Percentiles rank a stretch among this genome's conserved stretches.
Conservation (phyloP, 2,888 invertebrate species). For the Linyphia triangularis region DNA sequence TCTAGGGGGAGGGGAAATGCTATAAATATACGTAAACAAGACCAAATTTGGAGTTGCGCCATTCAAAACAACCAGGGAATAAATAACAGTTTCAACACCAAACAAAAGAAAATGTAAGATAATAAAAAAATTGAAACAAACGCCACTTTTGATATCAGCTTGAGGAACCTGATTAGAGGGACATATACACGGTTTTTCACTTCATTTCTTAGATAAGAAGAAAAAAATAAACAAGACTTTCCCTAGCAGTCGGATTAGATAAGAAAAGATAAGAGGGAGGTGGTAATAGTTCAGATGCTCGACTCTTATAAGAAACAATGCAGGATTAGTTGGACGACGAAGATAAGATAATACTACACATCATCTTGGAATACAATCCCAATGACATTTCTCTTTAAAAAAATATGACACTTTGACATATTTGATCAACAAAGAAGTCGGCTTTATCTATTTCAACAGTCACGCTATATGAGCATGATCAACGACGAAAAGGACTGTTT, state of each 20-base stretch:
- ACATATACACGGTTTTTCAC: not conserved
- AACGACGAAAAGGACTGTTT: no score
- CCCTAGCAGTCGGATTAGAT: constrained; percentile 15
- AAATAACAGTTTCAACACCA: no score
- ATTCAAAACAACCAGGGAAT: no score
- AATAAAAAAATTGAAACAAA: not conserved
- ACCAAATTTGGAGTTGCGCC: no score
- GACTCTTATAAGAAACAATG: constrained; percentile 14
- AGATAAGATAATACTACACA: constrained; percentile 13
- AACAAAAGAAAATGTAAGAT: not conserved
- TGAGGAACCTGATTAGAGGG: not conserved
- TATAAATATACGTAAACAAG: no score
- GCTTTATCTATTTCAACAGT: not conserved
- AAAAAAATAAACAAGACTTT: not conserved
- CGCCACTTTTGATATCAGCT: not conserved
- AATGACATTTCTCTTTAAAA: not conserved
- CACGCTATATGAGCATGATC: no score
- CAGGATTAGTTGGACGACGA: not conserved
- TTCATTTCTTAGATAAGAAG: not conserved
- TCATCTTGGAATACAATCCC: constrained; percentile 1
- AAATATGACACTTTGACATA: constrained; percentile 3
- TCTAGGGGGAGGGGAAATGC: no score
- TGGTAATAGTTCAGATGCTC: constrained; percentile 30
- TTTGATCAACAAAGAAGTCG: not conserved
- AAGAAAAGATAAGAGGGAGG: constrained; percentile 20